These are phyloP conservation scores for Drosophila watanabei DNA, from an alignment of 1,140 invertebrate genomes.

Conservation along the genomic window DNA sequence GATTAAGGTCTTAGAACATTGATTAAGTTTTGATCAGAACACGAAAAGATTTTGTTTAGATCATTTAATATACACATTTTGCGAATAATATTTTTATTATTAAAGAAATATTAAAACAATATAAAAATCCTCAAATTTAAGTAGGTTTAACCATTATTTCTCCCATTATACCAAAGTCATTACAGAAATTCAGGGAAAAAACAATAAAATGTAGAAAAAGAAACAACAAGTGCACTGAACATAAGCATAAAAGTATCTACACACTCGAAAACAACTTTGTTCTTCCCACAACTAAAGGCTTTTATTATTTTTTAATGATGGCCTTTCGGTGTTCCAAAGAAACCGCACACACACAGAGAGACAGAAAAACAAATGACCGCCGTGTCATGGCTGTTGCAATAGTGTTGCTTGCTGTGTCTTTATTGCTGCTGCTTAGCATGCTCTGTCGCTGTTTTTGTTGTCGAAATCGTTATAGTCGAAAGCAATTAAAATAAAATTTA, in stretches of 20 bases:
- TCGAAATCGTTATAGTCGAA: slow-evolving; percentile 54
- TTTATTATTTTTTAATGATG: slow-evolving; percentile 71
- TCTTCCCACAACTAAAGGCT: slow-evolving; percentile 9
- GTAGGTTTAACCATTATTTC: too few species aligned
- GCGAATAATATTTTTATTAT: too few species aligned
- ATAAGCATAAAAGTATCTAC: slow-evolving; percentile 16
- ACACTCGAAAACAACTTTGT: slow-evolving; percentile 7
- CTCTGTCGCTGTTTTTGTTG: slow-evolving; percentile 18
- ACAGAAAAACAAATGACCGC: slow-evolving; percentile 24
- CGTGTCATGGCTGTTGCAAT: slow-evolving; percentile 41
- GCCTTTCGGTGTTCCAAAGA: slow-evolving; percentile 38
- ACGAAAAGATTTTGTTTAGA: too few species aligned
- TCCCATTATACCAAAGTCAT: neutral
- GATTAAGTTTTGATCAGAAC: neutral
- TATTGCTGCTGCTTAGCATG: slow-evolving; percentile 23
- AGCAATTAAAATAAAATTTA: slow-evolving; percentile 80
- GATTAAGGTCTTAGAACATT: neutral
- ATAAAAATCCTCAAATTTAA: too few species aligned
- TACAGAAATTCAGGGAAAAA: neutral
- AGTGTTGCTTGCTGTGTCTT: slow-evolving; percentile 17
- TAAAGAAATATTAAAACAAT: too few species aligned
- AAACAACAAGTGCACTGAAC: neutral
- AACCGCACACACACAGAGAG: slow-evolving; percentile 30
- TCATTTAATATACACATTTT: too few species aligned
- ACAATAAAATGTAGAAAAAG: neutral